A percentile compares a stretch with the other conserved stretches of the same genome.
Evolutionary conservation across 2,888 invertebrate genomes (phyloP).

Genomic region (Drosophila silvestris): DNA sequence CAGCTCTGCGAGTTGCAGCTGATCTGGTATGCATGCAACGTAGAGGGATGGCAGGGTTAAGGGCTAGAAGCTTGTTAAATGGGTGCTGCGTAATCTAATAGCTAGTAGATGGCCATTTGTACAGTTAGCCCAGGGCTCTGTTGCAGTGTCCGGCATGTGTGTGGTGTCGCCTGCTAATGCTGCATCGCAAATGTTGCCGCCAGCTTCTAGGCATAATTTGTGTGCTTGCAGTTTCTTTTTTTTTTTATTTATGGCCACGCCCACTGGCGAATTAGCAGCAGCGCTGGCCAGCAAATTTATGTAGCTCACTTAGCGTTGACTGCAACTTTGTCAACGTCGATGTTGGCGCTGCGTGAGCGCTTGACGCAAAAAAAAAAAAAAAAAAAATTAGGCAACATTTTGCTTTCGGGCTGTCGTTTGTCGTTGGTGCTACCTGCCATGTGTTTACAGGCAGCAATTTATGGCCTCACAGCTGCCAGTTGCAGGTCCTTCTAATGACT

Average conservation of each 20-base stretch:
- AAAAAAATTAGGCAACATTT: conserved; percentile 72
- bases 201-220: conserved; percentile 54
- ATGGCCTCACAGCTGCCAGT: conserved; percentile 48
- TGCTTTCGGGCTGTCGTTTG: conserved; percentile 61
- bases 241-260: conserved; percentile 57
- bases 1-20: conserved; percentile 34
- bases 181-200: conserved; percentile 54
- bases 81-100: conserved; percentile 71
- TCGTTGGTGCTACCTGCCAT: conserved; percentile 45
- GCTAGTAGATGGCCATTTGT: conserved; percentile 47
- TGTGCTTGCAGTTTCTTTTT: conserved; percentile 40
- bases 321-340: conserved; percentile 70
- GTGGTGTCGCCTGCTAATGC: conserved; percentile 47
- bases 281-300: conserved; percentile 43
- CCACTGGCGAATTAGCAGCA: conserved; percentile 43
- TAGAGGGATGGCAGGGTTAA: neutral
- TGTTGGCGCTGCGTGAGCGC: conserved; percentile 26
- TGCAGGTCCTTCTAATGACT: conserved; percentile 45
- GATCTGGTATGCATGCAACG: conserved; percentile 26
- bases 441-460: conserved; percentile 60
- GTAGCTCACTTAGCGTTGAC: conserved; percentile 45
- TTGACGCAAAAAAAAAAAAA: conserved; percentile 29
- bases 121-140: conserved; percentile 10
- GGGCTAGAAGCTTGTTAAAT: conserved; percentile 61
- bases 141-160: conserved; percentile 8